Percentiles rank a stretch among this genome's conserved stretches.
Conservation (phyloP, 2,797 vertebrate genomes). For the Numenius phaeopus region DNA sequence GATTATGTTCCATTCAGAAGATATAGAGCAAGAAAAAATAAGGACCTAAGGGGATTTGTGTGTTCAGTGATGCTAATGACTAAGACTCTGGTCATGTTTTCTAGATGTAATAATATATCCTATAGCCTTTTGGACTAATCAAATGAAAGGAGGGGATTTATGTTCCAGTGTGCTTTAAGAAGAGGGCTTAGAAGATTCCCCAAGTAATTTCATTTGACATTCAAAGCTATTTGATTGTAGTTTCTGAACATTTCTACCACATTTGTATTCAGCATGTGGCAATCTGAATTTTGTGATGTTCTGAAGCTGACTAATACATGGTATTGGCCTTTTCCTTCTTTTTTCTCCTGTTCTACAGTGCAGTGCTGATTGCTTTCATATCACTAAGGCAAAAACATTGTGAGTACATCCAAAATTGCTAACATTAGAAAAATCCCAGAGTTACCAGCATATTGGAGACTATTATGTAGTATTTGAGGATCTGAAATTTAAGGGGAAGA, state of each 20-base stretch:
- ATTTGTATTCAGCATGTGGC: constrained; percentile 67
- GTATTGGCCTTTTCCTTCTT: constrained; percentile 23
- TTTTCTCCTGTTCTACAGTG: neutral
- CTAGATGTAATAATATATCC: constrained; percentile 62
- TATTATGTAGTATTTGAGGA: neutral
- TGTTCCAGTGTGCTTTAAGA: constrained; percentile 66
- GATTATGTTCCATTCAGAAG: neutral
- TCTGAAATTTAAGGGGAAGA: constrained; percentile 9
- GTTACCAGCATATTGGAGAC: neutral
- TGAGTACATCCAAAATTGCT: neutral
- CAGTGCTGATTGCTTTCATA: constrained; percentile 59
- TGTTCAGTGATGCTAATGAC: constrained; percentile 27
- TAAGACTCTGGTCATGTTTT: constrained; percentile 54
- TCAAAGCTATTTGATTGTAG: constrained; percentile 64
- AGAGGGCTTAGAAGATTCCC: constrained; percentile 71
- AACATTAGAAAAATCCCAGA: constrained; percentile 54
- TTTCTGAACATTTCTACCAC: constrained; percentile 60
- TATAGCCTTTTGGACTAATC: constrained; percentile 74
- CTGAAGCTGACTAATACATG: constrained; percentile 25
- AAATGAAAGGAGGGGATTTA: constrained; percentile 67
- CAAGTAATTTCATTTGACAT: constrained; percentile 80
- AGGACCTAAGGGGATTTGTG: constrained; percentile 26
- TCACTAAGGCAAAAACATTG: constrained; percentile 25
- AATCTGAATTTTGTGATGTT: constrained; percentile 46
- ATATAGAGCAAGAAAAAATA: neutral